Conservation (phyloP, 1,140 invertebrate species). For the Drosophila lacteicornis region DNA sequence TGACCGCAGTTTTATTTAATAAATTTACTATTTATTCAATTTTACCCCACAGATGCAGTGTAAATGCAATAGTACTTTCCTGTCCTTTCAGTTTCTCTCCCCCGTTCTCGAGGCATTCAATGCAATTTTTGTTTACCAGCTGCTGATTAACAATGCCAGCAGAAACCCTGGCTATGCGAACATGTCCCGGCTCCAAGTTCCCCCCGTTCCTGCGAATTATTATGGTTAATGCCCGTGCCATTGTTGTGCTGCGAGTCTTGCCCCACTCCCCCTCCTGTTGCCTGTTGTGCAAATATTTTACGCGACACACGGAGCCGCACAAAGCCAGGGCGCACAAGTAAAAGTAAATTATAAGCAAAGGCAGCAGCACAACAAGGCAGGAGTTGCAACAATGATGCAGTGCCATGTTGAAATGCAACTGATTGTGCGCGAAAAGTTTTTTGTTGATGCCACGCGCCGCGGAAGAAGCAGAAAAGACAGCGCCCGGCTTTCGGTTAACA, state of each 20-base stretch:
- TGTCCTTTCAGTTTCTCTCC: not conserved
- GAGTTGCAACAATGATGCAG: constrained; percentile 66
- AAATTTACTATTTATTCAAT: not conserved
- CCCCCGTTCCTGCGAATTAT: constrained; percentile 58
- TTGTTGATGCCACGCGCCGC: constrained; percentile 48
- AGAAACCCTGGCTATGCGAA: constrained; percentile 12
- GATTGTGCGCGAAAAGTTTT: constrained; percentile 82
- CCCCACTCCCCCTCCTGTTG: constrained; percentile 20
- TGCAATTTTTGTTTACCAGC: constrained; percentile 73
- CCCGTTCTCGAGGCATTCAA: constrained; percentile 27
- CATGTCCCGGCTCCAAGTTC: constrained; percentile 30
- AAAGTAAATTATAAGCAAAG: constrained; percentile 82
- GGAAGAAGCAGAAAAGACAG: constrained; percentile 50
- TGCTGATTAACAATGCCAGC: constrained; percentile 75
- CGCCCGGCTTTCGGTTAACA: constrained; percentile 78
- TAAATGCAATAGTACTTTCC: not conserved
- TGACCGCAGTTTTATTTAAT: not conserved
- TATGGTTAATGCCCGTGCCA: constrained; percentile 73
- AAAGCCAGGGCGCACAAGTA: constrained; percentile 76
- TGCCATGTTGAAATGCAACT: constrained; percentile 80
- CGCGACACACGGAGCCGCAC: constrained; percentile 61
- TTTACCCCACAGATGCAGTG: not conserved
- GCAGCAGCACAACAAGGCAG: constrained; percentile 59
- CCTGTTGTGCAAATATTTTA: constrained; percentile 71
- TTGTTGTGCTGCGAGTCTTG: constrained; percentile 37